A percentile compares a stretch with the other conserved stretches of the same genome.
Conservation (phyloP, 2,888 invertebrate genomes). For the Spodoptera littoralis region DNA sequence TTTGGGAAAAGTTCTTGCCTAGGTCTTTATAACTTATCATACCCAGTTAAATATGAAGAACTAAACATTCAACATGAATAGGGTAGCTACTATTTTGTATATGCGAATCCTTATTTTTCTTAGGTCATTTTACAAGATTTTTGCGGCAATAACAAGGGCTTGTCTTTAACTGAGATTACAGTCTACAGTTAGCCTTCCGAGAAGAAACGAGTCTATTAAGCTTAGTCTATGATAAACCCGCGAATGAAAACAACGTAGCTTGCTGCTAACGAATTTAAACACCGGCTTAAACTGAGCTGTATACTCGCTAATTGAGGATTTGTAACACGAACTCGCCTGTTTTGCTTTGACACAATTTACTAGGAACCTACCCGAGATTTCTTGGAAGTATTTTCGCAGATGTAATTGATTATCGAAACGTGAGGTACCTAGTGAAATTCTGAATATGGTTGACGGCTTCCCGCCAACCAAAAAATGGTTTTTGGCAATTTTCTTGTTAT, state of each 20-base stretch:
- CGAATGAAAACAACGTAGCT: slow-evolving; percentile 78
- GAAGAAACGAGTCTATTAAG: slow-evolving; percentile 9
- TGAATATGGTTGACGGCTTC: not conserved
- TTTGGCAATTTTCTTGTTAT: not conserved
- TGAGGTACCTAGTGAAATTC: not conserved
- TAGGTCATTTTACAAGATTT: no score
- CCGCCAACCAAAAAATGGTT: no score
- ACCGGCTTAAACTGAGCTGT: slow-evolving; percentile 87
- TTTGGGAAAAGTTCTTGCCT: no score
- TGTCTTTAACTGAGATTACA: no score
- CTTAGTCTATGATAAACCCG: slow-evolving; percentile 66
- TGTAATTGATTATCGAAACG: slow-evolving; percentile 33
- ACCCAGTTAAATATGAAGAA: no score
- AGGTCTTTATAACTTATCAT: no score
- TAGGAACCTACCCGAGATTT: slow-evolving; percentile 37
- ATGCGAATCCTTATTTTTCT: no score
- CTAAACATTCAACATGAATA: no score
- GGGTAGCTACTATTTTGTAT: no score
- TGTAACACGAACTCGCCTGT: slow-evolving; percentile 81
- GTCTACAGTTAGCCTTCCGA: not conserved
- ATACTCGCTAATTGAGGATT: slow-evolving; percentile 83
- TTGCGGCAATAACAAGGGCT: no score
- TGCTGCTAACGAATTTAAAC: slow-evolving; percentile 86
- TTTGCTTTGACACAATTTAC: slow-evolving; percentile 68
- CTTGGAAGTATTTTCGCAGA: slow-evolving; percentile 27